phyloP scores from a whole-genome alignment of 2,113 vertebrate species.

The Oreochromis aureus region DNA sequence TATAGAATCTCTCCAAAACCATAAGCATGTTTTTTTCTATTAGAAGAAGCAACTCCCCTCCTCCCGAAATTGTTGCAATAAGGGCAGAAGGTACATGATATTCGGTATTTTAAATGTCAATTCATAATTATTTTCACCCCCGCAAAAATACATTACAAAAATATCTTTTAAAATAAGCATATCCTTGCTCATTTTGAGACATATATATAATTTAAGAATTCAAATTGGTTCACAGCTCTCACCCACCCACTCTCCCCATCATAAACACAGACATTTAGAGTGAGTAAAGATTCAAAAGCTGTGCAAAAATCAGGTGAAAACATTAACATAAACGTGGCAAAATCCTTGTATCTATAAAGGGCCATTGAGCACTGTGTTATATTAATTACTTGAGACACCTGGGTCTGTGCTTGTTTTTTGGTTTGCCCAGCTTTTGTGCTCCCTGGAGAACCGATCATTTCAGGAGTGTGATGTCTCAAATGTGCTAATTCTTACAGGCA shows the following conservation, averaged over 20 bases:
- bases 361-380: neutral
- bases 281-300: neutral
- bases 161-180: fast-evolving
- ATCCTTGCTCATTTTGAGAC: neutral
- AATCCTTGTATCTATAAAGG: neutral
- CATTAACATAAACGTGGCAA: neutral
- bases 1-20: neutral
- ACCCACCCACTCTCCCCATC: neutral
- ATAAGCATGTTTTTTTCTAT: neutral
- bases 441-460: neutral
- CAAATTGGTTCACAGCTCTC: neutral
- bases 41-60: neutral
- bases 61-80: neutral
- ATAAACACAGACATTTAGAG: neutral
- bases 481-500: neutral
- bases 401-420: neutral
- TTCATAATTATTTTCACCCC: neutral
- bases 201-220: neutral
- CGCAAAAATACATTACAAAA: neutral
- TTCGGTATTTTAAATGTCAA: neutral
- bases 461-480: neutral
- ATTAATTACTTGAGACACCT: neutral
- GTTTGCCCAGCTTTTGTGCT: neutral
- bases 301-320: neutral
- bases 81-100: neutral